Conservation (phyloP, 2,888 invertebrate species). For the Xestia ashworthii region DNA sequence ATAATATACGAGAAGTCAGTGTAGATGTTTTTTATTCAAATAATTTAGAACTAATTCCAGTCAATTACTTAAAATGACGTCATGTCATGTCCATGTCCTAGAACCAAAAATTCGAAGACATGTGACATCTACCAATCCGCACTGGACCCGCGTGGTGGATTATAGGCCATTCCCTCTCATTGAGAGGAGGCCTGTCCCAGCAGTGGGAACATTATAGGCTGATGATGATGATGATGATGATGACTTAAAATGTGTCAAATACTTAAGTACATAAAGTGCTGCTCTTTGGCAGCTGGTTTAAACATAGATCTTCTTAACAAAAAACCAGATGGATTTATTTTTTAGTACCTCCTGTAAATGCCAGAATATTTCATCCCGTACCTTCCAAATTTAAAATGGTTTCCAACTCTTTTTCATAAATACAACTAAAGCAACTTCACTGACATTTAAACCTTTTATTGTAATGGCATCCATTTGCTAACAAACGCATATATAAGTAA, state of each 20-base stretch:
- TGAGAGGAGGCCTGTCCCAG: no score
- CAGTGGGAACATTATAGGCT: no score
- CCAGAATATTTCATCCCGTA: neutral
- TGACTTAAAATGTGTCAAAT: neutral
- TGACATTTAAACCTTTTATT: constrained; percentile 8
- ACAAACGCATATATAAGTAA: constrained; percentile 15
- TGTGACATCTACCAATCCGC: no score
- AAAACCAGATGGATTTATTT: neutral
- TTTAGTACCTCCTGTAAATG: neutral
- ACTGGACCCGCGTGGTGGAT: no score
- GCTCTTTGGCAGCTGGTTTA: neutral
- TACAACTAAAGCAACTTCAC: neutral
- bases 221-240: no score
- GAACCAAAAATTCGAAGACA: no score
- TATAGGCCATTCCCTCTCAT: no score
- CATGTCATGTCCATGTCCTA: no score
- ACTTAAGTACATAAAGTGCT: neutral
- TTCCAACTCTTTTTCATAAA: neutral
- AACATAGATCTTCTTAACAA: neutral
- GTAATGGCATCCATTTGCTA: neutral
- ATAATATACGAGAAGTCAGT: neutral
- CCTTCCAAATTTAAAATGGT: neutral
- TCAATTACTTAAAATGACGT: no score
- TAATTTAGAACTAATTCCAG: neutral
- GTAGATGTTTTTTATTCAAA: neutral